Evolutionary conservation across 2,888 invertebrate species (phyloP), one percentile per base, ranked within the genome.

Genomic region (Clusia tigrina): DNA sequence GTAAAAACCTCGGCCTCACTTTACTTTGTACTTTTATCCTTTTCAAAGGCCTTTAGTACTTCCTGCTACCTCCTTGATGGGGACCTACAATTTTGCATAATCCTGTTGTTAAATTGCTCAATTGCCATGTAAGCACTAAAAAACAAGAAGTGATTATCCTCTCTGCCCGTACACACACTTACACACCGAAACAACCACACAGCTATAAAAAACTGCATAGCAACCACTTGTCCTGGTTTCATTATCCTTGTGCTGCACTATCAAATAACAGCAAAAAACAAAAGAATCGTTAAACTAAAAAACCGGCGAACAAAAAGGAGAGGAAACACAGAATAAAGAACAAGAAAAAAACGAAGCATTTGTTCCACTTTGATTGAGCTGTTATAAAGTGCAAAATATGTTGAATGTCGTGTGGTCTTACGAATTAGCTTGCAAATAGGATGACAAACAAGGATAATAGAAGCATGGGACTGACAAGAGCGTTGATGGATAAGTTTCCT

Each of bases 181-280:
- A 38, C 25, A 54, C 6, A 32, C 6, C 32, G 12, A 6, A 32
- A 32, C 6, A 10, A 42, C 3, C 42, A 42, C 3, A 17, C 32
- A 9, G 32, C 32, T 32, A 17, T 3, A 3, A n/a, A 15, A 17
- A 10, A 6, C 3, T 10, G 3, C 15, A 10, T 3, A 3, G 17
- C 54, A 25, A 26, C 55, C 18, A 38, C 55, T 55, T 55, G 55
- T 55, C 55, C 55, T 55, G 55, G 55, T 55, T 55, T 55, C 55
- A 38, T 38, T 37, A 48, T 18, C 3, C 48, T 48, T 48, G 6
- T 20, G 22, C 20, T 48, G 22, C 22, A 15, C 48, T 48, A 48
- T 48, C 22, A 48, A 48, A 48, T 48, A 20, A 48, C 48, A 48
- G 48, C 20, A 48, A 18, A 17, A n/a, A 54, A 24, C 18, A 15